Evolutionary conservation across 2,888 invertebrate species (phyloP).

Genomic region (Strigamia transsilvanica): DNA sequence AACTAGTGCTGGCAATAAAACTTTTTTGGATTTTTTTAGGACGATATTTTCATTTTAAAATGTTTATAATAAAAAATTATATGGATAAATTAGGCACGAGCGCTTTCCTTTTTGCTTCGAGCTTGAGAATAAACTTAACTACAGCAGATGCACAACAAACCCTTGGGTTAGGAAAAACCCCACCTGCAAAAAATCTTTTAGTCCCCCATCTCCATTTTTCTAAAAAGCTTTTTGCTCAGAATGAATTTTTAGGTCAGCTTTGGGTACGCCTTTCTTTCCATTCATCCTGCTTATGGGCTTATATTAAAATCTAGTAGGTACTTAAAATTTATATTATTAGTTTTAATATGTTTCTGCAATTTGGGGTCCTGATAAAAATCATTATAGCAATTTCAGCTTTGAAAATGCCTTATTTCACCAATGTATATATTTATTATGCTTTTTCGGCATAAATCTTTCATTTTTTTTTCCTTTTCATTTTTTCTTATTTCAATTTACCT

Average conservation of each 20-base stretch:
- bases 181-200: conserved; percentile 25
- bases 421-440: background rate
- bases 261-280: conserved; percentile 1
- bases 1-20: background rate
- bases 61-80: background rate
- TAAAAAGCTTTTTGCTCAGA: background rate
- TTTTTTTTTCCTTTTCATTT: no score
- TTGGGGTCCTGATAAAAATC: background rate
- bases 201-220: background rate
- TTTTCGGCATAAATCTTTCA: background rate
- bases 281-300: background rate
- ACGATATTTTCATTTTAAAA: background rate
- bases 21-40: background rate
- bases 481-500: no score
- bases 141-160: conserved; percentile 26
- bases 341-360: background rate
- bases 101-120: background rate
- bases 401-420: background rate
- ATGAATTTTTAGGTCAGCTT: conserved; percentile 17
- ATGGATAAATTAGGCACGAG: background rate
- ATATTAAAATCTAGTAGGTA: background rate
- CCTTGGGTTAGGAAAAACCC: conserved; percentile 3
- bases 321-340: conserved; percentile 30
- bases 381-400: background rate
- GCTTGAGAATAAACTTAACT: conserved; percentile 23